A percentile compares a stretch with the other conserved stretches of the same genome.
phyloP scores from a whole-genome alignment of 2,113 vertebrate genomes.

The Nyctereutes procyonoides region DNA sequence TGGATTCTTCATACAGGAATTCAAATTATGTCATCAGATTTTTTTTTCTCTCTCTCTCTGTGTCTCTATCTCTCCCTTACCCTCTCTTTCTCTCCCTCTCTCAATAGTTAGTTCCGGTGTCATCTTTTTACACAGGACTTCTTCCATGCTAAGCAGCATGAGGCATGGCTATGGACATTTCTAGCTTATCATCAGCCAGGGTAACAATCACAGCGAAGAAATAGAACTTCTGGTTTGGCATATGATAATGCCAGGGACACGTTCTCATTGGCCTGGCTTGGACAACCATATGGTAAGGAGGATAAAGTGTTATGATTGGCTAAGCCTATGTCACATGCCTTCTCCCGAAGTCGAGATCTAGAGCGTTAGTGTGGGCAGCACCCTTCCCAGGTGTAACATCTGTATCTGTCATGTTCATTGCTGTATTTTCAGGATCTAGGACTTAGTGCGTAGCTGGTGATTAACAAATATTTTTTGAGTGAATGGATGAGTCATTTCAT shows the following conservation, averaged over 20 bases:
- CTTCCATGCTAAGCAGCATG: background rate
- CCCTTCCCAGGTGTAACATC: background rate
- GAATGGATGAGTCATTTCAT: background rate
- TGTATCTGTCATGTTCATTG: background rate
- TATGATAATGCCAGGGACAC: background rate
- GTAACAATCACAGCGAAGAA: background rate
- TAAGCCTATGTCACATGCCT: background rate
- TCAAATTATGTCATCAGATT: slow-evolving; percentile 48
- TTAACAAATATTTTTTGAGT: slow-evolving; percentile 6
- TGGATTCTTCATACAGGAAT: slow-evolving; percentile 53
- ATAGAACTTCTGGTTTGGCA: slow-evolving; percentile 1
- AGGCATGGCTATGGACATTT: background rate
- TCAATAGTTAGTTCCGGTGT: background rate
- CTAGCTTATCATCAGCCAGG: background rate
- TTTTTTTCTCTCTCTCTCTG: background rate
- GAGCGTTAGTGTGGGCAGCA: background rate
- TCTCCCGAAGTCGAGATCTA: background rate
- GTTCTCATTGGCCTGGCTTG: background rate
- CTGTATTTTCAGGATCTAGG: background rate
- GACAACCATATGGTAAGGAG: background rate
- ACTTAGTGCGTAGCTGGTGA: background rate
- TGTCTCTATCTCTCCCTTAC: background rate
- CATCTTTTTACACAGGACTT: background rate
- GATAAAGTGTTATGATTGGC: background rate
- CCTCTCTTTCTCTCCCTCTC: background rate